Evolutionary conservation across 2,797 vertebrate species (phyloP).

Genomic region (Lepilemur ruficaudatus): DNA sequence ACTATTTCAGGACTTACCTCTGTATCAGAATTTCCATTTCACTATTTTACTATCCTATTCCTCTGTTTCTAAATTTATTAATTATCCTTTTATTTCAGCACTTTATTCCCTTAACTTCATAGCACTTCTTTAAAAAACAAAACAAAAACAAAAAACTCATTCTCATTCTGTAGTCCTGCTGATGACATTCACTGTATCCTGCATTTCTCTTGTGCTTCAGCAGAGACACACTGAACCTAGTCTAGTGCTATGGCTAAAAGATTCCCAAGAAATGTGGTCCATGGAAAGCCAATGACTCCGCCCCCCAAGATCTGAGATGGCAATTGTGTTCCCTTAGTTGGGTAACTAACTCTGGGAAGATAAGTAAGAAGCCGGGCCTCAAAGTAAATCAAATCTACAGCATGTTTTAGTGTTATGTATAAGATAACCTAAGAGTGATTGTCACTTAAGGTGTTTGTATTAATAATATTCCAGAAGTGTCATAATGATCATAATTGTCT

Average conservation of each 20-base stretch:
- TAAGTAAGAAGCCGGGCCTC: neutral
- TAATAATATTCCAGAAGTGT: neutral
- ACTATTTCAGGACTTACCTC: neutral
- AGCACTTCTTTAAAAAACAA: neutral
- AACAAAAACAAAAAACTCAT: accelerated
- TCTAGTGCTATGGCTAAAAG: neutral
- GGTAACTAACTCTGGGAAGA: neutral
- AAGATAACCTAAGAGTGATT: neutral
- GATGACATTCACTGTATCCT: no score
- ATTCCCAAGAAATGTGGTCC: neutral
- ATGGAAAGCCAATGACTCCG: neutral
- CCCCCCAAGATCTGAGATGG: neutral
- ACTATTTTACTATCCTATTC: neutral
- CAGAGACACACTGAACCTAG: neutral
- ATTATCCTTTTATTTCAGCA: neutral
- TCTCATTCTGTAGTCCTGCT: neutral
- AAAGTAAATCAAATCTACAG: neutral
- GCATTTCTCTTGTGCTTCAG: no score
- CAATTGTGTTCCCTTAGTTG: neutral
- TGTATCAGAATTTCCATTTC: neutral
- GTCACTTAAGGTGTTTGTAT: neutral
- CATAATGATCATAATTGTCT: neutral
- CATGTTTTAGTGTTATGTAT: neutral
- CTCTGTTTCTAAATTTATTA: neutral
- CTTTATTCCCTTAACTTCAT: neutral